Conservation (phyloP, 35 echinoderm and acorn worm genomes). For the Ophiothrix spiculata region DNA sequence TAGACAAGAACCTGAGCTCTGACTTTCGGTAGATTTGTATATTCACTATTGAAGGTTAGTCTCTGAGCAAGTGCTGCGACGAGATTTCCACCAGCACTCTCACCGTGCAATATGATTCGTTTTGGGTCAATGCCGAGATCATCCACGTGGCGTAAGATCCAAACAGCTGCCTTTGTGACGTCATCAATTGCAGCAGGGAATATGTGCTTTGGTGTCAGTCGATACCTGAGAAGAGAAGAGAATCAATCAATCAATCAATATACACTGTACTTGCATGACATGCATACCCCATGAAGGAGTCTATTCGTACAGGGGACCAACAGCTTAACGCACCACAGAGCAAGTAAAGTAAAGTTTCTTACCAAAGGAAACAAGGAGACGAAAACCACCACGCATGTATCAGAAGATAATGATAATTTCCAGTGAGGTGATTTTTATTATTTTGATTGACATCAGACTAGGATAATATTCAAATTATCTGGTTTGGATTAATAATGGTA, state of each 20-base stretch:
- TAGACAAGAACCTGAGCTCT: conserved; percentile 47
- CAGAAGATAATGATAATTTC: not conserved
- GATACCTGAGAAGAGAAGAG: conserved; percentile 40
- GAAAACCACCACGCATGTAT: not conserved
- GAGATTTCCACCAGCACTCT: conserved; percentile 65
- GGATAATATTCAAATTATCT: too few species aligned
- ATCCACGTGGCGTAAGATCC: conserved; percentile 31
- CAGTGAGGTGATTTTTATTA: too few species aligned
- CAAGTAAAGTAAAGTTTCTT: not conserved
- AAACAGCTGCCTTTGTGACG: conserved; percentile 24
- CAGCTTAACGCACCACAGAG: not conserved
- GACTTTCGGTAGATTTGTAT: conserved; percentile 31
- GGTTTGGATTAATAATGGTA: too few species aligned
- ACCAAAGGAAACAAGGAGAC: not conserved
- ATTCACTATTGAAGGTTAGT: conserved; percentile 14
- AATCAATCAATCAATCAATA: not conserved
- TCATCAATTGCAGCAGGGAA: conserved; percentile 56
- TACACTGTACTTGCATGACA: too few species aligned
- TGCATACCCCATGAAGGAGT: too few species aligned
- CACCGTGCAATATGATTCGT: conserved; percentile 45
- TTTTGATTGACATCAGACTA: too few species aligned
- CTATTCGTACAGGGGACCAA: too few species aligned
- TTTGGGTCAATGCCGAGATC: conserved; percentile 35
- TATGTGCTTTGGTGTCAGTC: conserved; percentile 41
- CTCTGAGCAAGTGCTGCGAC: conserved; percentile 29